Base-by-base conservation (phyloP, 2,113 vertebrate genomes). In the Siniperca knerii region DNA sequence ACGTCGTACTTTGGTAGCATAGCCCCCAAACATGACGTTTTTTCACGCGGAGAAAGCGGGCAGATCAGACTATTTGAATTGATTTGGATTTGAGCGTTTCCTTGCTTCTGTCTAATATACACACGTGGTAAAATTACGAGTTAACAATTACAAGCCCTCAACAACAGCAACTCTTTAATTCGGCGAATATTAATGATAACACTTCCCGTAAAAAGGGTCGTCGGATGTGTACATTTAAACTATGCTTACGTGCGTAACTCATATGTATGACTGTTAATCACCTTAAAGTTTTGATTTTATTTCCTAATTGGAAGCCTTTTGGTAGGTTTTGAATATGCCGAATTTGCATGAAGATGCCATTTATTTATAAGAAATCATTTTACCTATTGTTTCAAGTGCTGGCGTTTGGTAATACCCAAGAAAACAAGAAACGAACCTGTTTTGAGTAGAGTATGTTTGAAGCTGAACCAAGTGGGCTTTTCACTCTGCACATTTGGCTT, bases 131-230 rank as follows among this genome's bases (percentile, higher is more conserved):
- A 57, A 57, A 54, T 2, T 37, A 54, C 0, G 1, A 35, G 1
- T 48, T 23, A 16, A 37, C 20, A 18, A 3, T 25, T 42, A 10
- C 3, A 29, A 25, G 0, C 2, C 1, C 0, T n/a, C 5, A 16
- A 61, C n/a, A n/a, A n/a, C 0, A 5, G 9, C 1, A 37, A 37
- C 20, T 50, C 0, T 40, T 61, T 25, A 21, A 42, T 79, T 40
- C 1, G 10, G 55, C 29, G 29, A 29, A 29, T 29, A 29, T 29
- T 29, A 29, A 13, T 6, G 55, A 1, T 40, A 18, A 16, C 12
- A 16, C 25, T 70, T 48, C 20, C 3, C 16, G 0, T 13, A 4
- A 42, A 29, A 23, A 37, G 8, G 37, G 10, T n/a, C 15, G 11
- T n/a, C 13, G 4, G 23, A 12, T 42, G 6, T 65, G 37, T 37